Conservation (phyloP, 2,797 vertebrate species). For the Sebastolobus altivelis region DNA sequence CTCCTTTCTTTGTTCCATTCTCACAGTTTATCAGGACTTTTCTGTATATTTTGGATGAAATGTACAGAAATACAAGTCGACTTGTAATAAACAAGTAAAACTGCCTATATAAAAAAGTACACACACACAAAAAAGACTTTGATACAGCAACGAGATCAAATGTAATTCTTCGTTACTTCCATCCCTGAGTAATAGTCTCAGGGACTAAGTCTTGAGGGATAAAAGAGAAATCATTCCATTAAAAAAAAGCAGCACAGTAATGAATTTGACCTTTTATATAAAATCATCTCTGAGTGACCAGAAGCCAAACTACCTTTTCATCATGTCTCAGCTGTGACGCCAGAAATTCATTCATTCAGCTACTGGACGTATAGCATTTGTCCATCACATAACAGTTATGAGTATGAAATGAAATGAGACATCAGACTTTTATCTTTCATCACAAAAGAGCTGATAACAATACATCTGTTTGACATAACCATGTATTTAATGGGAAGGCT, state of each 20-base stretch:
- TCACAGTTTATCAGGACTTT: no score
- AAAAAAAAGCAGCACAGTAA: no score
- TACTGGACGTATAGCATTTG: neutral
- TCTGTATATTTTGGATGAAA: no score
- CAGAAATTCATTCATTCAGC: no score
- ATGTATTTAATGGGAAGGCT: neutral
- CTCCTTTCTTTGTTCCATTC: no score
- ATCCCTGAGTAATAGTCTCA: neutral
- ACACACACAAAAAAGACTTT: no score
- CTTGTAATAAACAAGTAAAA: no score
- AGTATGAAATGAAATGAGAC: neutral
- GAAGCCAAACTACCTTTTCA: neutral
- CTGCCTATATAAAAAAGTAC: no score
- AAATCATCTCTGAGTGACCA: neutral
- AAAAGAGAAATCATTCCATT: neutral
- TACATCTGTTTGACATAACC: no score
- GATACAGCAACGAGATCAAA: neutral
- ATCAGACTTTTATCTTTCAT: neutral
- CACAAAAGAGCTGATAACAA: neutral
- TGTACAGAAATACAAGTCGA: no score
- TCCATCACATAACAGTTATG: neutral
- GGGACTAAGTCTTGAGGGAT: neutral
- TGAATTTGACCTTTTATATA: neutral
- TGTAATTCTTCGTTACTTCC: fast-evolving
- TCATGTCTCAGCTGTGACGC: no score